Evolutionary conservation across 2,113 vertebrate genomes (phyloP).

Genomic region (Brachyhypopomus occidentalis): DNA sequence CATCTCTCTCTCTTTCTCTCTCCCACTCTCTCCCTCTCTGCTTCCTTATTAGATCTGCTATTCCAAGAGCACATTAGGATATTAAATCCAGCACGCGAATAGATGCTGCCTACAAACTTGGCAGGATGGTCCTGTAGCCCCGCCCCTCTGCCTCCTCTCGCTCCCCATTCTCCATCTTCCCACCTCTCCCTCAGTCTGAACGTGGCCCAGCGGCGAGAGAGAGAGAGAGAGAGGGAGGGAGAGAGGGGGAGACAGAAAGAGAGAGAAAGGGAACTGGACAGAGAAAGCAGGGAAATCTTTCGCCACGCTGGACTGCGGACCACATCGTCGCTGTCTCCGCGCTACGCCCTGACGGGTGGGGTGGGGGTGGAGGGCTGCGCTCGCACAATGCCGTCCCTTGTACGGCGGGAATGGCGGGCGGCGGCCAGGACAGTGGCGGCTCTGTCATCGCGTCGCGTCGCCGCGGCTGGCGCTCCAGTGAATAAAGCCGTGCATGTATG

Average conservation of each 20-base stretch:
- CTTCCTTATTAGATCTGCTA: conserved; percentile 45
- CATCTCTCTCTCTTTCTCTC: too few relatives aligned
- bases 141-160: not conserved
- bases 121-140: conserved; percentile 26
- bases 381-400: conserved; percentile 69
- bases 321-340: conserved; percentile 14
- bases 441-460: conserved; percentile 57
- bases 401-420: conserved; percentile 51
- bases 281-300: conserved; percentile 39
- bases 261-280: not conserved
- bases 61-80: conserved; percentile 50
- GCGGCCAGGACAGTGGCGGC: conserved; percentile 60
- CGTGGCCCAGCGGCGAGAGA: conserved; percentile 12
- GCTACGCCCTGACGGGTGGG: conserved; percentile 1
- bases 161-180: not conserved
- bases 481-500: conserved; percentile 56
- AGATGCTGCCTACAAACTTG: conserved; percentile 35
- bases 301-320: conserved; percentile 19
- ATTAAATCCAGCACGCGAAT: conserved; percentile 53
- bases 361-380: conserved; percentile 10
- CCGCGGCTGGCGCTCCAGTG: conserved; percentile 51
- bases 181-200: not conserved
- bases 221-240: not conserved
- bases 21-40: conserved; percentile 29
- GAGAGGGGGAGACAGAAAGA: not conserved